Base-by-base conservation (phyloP, 2,797 vertebrate species). In the Holocentrus rufus region DNA sequence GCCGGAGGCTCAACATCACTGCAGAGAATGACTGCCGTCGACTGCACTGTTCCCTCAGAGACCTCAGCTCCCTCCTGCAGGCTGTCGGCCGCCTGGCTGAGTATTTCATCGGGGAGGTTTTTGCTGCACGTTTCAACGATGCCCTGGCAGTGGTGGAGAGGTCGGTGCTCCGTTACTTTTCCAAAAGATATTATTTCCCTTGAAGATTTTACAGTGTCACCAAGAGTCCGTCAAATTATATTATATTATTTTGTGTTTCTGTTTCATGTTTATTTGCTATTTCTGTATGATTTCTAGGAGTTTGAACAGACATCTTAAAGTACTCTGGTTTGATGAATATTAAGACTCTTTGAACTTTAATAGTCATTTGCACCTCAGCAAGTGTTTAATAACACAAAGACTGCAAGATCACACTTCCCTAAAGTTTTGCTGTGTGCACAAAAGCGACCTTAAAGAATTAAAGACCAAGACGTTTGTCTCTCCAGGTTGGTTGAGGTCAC, bases 21-120 rank as follows among this genome's bases (percentile, higher is more conserved):
- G 96, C 97, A 0, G 98, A 99, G 92, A 98, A 98, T 0, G 98
- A 99, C 77, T 98, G 97, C 74, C 94, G 97, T 9, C 93, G 96
- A 11, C 88, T 99, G 79, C 98, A 99, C 88, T 99, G 98, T 77
- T 98, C 98, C 0, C 92, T 99, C 85, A 83, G 97, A 74, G 98
- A 99, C 87, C 92, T 99, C 85, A 98, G 97, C 91, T 99, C 98
- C 50, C 90, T 99, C 31, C 95, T 99, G 66, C 98, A 99, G 90
- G 96, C 98, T 0, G 95, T 95, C 0, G 98, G 98, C 2, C 96
- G 98, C 2, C 80, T 99, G 57, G 97, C 97, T 0, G 98, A 98
- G 76, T 95, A 98, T 87, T 99, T 99, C 83, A 98, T 91, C 0
- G 97, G 98, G 4, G 97, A 98, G 0, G 93, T 97, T 61, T 99